These are phyloP conservation scores for Protosalanx chinensis DNA, from an alignment of 2,797 vertebrate species.

Conservation along the genomic window DNA sequence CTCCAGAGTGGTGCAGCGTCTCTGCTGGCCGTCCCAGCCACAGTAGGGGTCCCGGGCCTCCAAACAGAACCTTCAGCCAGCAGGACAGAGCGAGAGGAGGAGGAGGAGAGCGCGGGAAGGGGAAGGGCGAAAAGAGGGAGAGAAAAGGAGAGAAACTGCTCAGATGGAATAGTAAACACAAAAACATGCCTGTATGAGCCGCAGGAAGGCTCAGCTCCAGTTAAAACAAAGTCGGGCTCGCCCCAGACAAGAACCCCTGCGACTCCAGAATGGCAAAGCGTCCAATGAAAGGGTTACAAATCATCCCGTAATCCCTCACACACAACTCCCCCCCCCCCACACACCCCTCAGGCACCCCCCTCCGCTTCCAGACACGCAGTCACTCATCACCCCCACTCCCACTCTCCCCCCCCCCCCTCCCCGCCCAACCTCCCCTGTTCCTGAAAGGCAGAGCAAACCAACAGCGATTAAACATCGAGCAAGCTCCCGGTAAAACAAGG, in stretches of 20 bases:
- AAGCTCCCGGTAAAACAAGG: constrained; percentile 58
- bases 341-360: background rate
- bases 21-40: constrained; percentile 93
- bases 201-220: background rate
- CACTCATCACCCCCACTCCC: too few relatives aligned
- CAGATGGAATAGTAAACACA: background rate
- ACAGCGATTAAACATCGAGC: constrained; percentile 65
- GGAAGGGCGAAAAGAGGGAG: background rate
- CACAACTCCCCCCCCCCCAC: background rate
- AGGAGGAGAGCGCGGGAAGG: background rate
- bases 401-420: background rate
- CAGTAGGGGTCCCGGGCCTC: constrained; percentile 95
- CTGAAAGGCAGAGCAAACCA: constrained; percentile 40
- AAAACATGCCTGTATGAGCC: background rate
- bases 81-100: background rate
- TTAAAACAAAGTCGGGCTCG: constrained; percentile 10
- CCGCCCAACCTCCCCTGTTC: constrained; percentile 17
- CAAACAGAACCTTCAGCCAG: constrained; percentile 81
- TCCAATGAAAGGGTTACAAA: constrained; percentile 22
- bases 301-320: background rate
- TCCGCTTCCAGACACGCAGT: background rate
- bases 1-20: constrained; percentile 88
- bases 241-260: background rate
- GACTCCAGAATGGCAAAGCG: constrained; percentile 4
- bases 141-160: background rate